Evolutionary conservation across 2,888 invertebrate species (phyloP).

Genomic region (Belgica antarctica): DNA sequence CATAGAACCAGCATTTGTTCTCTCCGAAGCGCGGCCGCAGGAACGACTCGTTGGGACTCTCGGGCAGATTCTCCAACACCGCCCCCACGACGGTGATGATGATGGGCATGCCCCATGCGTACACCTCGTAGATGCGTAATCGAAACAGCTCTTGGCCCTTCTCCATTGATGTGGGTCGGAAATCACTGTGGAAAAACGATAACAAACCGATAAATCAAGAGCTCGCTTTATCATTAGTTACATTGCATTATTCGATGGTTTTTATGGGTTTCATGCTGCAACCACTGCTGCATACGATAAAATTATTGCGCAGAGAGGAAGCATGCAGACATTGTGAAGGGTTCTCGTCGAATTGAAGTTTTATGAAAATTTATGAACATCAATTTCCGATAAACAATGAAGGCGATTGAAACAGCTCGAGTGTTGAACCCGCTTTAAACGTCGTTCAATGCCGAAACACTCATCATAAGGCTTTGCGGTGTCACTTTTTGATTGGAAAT

Average conservation of each 20-base stretch:
- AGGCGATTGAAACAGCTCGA: neutral
- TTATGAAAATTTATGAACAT: constrained; percentile 42
- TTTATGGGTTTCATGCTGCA: neutral
- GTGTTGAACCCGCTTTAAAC: neutral
- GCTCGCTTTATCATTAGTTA: constrained; percentile 37
- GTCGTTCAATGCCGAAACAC: constrained; percentile 22
- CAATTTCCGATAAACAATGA: constrained; percentile 42
- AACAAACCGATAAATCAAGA: constrained; percentile 38
- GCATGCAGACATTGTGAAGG: neutral
- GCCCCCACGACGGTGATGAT: constrained; percentile 72
- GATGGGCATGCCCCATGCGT: constrained; percentile 83
- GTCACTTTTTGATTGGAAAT: constrained; percentile 22
- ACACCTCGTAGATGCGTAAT: constrained; percentile 74
- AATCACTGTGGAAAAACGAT: constrained; percentile 62
- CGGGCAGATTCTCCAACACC: constrained; percentile 67
- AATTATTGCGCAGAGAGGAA: neutral
- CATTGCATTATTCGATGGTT: constrained; percentile 19
- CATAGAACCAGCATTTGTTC: constrained; percentile 80
- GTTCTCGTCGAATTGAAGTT: constrained; percentile 31
- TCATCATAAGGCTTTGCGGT: constrained; percentile 8
- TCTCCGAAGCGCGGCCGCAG: constrained; percentile 77
- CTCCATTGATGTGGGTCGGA: constrained; percentile 79
- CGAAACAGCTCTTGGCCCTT: constrained; percentile 80
- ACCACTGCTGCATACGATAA: neutral
- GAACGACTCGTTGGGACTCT: constrained; percentile 59